Evolutionary conservation across 2,888 invertebrate species (phyloP).

Genomic region (Mimas tiliae): DNA sequence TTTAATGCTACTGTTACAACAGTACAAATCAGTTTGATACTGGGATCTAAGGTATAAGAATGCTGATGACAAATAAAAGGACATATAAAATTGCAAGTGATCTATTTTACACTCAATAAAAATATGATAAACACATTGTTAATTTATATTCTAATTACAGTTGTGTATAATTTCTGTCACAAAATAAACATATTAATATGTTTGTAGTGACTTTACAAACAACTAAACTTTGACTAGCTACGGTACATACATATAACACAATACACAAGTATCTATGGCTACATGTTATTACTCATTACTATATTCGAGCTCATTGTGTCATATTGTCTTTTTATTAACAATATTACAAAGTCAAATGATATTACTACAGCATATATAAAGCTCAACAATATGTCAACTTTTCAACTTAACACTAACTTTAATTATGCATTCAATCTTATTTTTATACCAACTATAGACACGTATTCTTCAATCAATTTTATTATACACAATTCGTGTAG

Average conservation of each 20-base stretch:
- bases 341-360: conserved; percentile 15
- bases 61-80: conserved; percentile 40
- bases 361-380: conserved; percentile 5
- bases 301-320: conserved; percentile 35
- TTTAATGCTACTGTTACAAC: too few relatives aligned
- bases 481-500: too few relatives aligned
- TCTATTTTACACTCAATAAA: conserved; percentile 67
- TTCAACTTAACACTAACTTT: neutral
- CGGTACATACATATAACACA: conserved; percentile 19
- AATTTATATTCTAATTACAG: conserved; percentile 38
- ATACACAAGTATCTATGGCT: neutral
- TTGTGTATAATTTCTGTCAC: conserved; percentile 48
- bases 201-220: conserved; percentile 37
- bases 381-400: neutral
- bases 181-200: conserved; percentile 46
- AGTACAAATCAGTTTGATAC: too few relatives aligned
- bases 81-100: conserved; percentile 49
- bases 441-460: too few relatives aligned
- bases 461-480: too few relatives aligned
- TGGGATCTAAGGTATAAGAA: too few relatives aligned
- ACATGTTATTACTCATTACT: conserved; percentile 32
- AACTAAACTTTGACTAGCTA: conserved; percentile 68
- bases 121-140: conserved; percentile 60
- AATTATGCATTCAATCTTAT: too few relatives aligned
- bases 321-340: conserved; percentile 38